Evolutionary conservation across 2,113 vertebrate species (phyloP).

Genomic region (Acinonyx jubatus): DNA sequence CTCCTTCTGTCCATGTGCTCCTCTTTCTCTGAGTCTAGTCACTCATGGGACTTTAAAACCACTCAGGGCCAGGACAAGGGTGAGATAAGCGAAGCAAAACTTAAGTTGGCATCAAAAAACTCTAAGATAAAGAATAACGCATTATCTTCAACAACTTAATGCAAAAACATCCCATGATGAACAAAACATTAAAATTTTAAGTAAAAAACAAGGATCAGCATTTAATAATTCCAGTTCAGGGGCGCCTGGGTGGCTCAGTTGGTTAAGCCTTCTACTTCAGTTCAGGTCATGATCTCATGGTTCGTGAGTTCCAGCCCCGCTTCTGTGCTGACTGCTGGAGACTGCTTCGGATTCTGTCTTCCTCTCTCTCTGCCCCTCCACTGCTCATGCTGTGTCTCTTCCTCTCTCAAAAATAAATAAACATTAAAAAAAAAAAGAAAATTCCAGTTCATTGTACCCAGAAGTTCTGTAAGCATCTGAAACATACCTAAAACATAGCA

Average conservation of each 20-base stretch:
- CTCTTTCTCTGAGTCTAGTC: not conserved
- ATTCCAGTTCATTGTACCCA: not conserved
- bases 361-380: too few species aligned
- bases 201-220: not conserved
- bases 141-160: not conserved
- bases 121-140: not conserved
- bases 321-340: too few species aligned
- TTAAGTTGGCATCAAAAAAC: not conserved
- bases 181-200: slow-evolving; percentile 36
- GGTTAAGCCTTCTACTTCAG: too few species aligned
- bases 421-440: not conserved
- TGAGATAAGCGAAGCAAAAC: not conserved
- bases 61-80: not conserved
- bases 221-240: not conserved
- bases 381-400: too few species aligned
- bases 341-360: too few species aligned
- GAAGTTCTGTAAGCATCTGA: not conserved
- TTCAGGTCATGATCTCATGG: too few species aligned
- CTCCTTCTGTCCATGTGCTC: not conserved
- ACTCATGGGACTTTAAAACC: not conserved
- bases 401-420: too few species aligned
- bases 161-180: not conserved
- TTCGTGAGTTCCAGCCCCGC: too few species aligned
- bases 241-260: too few species aligned
- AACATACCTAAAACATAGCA: not conserved